Conservation (phyloP, 92 coral and sea anemone genomes). For the Zoanthus sansibaricus region DNA sequence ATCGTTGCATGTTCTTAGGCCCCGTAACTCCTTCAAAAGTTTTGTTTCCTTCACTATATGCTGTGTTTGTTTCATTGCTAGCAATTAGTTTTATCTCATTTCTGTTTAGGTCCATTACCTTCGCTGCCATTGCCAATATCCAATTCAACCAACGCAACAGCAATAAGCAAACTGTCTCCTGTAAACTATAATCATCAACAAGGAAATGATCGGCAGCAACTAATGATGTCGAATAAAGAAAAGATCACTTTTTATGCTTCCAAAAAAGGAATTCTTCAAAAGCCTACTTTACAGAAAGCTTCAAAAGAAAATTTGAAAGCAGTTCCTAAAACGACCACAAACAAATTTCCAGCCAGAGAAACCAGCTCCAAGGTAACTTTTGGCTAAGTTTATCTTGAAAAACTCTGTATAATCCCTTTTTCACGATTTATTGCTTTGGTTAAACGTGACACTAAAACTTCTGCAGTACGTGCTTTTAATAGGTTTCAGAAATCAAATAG, state of each 20-base stretch:
- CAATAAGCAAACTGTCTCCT: background rate
- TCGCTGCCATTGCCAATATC: background rate
- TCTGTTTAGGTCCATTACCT: slow-evolving; percentile 13
- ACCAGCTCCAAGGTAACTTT: background rate
- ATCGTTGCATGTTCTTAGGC: too few relatives aligned
- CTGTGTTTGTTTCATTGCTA: background rate
- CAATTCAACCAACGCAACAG: background rate
- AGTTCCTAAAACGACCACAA: background rate
- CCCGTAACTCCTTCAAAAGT: too few relatives aligned
- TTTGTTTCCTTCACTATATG: too few relatives aligned
- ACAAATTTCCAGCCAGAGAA: background rate
- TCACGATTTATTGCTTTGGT: too few relatives aligned
- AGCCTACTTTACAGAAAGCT: background rate
- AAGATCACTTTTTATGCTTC: background rate
- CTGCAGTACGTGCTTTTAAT: too few relatives aligned
- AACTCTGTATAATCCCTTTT: background rate
- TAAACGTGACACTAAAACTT: too few relatives aligned
- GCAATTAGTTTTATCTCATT: background rate
- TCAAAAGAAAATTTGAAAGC: background rate
- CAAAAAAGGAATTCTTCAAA: background rate
- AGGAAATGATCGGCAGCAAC: background rate
- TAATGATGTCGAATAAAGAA: background rate
- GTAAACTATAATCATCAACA: background rate
- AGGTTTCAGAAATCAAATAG: too few relatives aligned
- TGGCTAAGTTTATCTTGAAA: background rate